These are phyloP conservation scores for Todiramphus chloris DNA, from an alignment of 2,113 vertebrate genomes.

Conservation along the genomic window DNA sequence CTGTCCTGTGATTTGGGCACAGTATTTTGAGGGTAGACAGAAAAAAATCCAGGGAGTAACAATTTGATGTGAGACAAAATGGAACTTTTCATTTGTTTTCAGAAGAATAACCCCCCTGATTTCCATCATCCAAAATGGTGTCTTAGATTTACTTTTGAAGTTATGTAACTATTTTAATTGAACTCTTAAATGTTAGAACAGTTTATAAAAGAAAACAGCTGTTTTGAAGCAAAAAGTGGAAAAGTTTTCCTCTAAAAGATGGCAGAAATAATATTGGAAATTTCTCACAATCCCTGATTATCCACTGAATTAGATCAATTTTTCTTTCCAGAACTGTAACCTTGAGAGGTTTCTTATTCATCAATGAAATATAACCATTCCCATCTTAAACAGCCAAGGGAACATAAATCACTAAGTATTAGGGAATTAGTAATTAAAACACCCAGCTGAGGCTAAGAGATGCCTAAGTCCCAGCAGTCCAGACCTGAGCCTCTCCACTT, in stretches of 20 bases:
- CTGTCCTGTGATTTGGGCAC: not conserved
- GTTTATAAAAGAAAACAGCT: not conserved
- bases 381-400: not conserved
- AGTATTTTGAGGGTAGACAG: not conserved
- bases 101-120: not conserved
- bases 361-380: not conserved
- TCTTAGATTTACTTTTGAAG: not conserved
- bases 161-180: not conserved
- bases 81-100: not conserved
- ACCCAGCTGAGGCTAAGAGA: not conserved
- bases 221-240: not conserved
- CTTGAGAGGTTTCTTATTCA: not conserved
- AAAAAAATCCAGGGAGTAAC: not conserved
- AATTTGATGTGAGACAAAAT: not conserved
- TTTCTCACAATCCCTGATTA: not conserved
- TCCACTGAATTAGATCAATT: not conserved
- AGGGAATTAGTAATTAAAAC: not conserved
- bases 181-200: not conserved
- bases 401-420: not conserved
- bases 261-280: not conserved
- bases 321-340: not conserved
- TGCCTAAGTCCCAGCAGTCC: not conserved
- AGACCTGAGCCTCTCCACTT: not conserved
- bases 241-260: not conserved
- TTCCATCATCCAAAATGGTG: not conserved